Evolutionary conservation across 2,113 vertebrate species (phyloP), one percentile per base, ranked within the genome.

Genomic region (Dendropsophus ebraccatus): DNA sequence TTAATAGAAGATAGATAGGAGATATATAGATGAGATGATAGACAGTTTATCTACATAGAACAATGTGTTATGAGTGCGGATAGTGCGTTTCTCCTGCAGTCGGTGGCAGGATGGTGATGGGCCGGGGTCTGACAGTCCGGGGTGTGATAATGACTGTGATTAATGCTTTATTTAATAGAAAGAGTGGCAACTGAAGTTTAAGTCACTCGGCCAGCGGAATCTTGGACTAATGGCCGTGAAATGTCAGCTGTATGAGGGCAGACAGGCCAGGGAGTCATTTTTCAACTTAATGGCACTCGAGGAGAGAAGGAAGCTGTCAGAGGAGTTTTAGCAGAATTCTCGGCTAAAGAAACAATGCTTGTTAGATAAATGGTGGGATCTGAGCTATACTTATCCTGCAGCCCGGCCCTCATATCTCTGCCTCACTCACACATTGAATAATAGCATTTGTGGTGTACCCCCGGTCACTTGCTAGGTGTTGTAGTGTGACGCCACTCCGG

Each of bases 91-190:
- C 58, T 28, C n/a, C 58, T 2, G 41, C 8, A 58, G 56, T 28
- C 58, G 10, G 23, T 10, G 35, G 19, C 37, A 13, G n/a, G n/a
- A n/a, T n/a, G 41, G 19, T 30, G 74, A 76, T 52, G 72, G 49
- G 47, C 25, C 14, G 49, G 28, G 45, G 73, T n/a, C 4, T 75
- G 73, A 75, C 73, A 75, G 73, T 47, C 73, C 45, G 3, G 45
- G 47, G n/a, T 52, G 21, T n/a, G 74, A 76, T 76, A 76, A 76
- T 76, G 47, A 50, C 45, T 52, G 74, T 76, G 74, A 76, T 76
- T 76, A 76, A 76, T 76, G 74, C 47, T 76, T 76, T 49, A 76
- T 76, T 76, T 76, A 76, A 76, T 76, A 76, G 49, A 76, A 52
- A 30, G 74, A 76, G 74, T 76, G 74, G 74, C 74, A 52, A 30